Evolutionary conservation across 1,140 invertebrate genomes (phyloP).

Genomic region (Phymorhynchus buccinoides): DNA sequence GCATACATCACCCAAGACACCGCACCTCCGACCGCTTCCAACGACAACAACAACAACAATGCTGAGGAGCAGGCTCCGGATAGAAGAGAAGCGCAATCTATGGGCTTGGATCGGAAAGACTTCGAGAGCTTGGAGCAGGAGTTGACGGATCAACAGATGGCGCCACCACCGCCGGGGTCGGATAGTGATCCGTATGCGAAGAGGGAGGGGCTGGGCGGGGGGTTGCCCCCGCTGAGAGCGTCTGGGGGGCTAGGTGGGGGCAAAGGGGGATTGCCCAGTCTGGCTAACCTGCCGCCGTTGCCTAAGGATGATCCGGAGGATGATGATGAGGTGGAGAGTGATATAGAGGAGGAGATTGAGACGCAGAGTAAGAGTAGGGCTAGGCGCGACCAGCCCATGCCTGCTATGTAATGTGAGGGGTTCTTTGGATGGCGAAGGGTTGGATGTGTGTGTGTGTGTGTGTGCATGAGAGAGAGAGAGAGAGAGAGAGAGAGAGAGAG

Average conservation of each 20-base stretch:
- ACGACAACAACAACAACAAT: constrained; percentile 42
- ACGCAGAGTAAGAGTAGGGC: neutral
- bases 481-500: too few species aligned
- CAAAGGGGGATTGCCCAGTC: constrained; percentile 5
- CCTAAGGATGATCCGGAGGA: constrained; percentile 47
- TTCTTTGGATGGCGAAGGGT: neutral
- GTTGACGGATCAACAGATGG: constrained; percentile 9
- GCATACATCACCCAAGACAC: constrained; percentile 31
- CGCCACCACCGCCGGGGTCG: neutral
- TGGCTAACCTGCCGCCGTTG: constrained; percentile 36
- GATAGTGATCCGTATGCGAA: neutral
- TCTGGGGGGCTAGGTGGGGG: neutral
- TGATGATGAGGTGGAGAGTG: constrained; percentile 38
- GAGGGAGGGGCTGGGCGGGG: neutral
- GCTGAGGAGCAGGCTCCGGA: neutral
- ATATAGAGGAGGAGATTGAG: constrained; percentile 35
- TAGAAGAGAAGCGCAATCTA: constrained; percentile 28
- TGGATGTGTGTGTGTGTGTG: neutral
- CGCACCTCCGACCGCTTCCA: neutral
- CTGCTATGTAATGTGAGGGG: constrained; percentile 27
- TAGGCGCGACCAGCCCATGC: neutral
- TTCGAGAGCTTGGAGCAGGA: constrained; percentile 27
- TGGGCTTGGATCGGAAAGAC: constrained; percentile 42
- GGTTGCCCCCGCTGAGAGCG: neutral
- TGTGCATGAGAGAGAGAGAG: too few species aligned